Evolutionary conservation across 2,113 vertebrate species (phyloP), one percentile per base, ranked within the genome.

Genomic region (Macquaria australasica): DNA sequence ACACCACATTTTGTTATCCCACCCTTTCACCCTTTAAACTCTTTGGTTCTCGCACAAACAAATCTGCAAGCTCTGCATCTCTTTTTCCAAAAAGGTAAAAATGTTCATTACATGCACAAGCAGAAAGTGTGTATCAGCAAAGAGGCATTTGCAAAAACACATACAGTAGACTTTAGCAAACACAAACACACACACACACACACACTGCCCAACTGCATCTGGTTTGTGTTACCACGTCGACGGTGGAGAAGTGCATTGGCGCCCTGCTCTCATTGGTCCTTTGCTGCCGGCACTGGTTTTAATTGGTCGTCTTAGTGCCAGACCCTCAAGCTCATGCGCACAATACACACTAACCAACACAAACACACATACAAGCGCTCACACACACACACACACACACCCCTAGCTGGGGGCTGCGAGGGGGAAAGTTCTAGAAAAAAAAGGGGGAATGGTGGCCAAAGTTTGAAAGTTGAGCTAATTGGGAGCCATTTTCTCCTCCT

Each of bases 221-320:
- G 94, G 89, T 94, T 94, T 93, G 89, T 34, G 89, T 95, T 95
- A 95, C 87, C 85, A 78, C 83, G 74, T 89, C 56, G 71, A 91
- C 59, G 90, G 88, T 82, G 88, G 93, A 92, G 90, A 93, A 94
- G 90, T 89, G 83, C 92, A 88, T 93, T 86, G 87, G 90, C 77
- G 86, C 91, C 89, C 92, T 79, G 74, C 84, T 94, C 91, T 75
- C 81, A 94, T 93, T 94, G 93, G 93, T 92, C 84, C 91, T 71
- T 81, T 8, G 91, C 93, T 94, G 92, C 87, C 88, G 92, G 92
- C 94, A 84, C n/a, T 86, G 81, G 74, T 93, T 94, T 94, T 94
- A 94, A 95, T 94, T 94, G 93, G 92, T 73, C 79, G 23, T 89
- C 86, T 77, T 73, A 64, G 87, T 91, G 93, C 94, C 93, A 94